phyloP scores from a whole-genome alignment of 2,888 invertebrate genomes.

The Morpho helenor region DNA sequence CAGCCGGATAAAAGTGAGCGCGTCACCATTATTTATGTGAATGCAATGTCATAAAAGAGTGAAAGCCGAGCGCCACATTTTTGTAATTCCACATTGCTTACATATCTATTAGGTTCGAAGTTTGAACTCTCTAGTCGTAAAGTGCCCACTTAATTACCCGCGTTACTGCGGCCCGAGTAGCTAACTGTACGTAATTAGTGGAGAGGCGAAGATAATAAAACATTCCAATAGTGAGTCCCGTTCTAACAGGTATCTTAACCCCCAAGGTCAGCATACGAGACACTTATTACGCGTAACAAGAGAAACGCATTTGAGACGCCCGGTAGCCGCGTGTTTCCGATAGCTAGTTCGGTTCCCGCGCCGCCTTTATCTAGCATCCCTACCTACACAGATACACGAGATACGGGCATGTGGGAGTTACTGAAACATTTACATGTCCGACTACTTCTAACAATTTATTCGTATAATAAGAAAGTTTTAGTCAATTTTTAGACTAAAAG shows the following conservation, averaged over 20 bases:
- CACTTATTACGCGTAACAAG: slow-evolving; percentile 65
- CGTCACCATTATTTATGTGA: slow-evolving; percentile 9
- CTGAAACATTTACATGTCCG: slow-evolving; percentile 20
- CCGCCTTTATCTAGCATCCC: slow-evolving; percentile 42
- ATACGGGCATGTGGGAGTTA: slow-evolving; percentile 54
- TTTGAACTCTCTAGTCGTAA: slow-evolving; percentile 24
- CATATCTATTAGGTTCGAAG: slow-evolving; percentile 21
- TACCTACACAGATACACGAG: slow-evolving; percentile 51
- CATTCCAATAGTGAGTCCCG: slow-evolving; percentile 33
- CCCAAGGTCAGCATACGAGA: slow-evolving; percentile 34
- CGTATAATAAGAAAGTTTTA: slow-evolving; percentile 2
- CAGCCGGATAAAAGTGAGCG: not conserved
- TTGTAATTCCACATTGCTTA: slow-evolving; percentile 16
- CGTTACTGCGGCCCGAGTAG: slow-evolving; percentile 10
- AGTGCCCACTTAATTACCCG: slow-evolving; percentile 22
- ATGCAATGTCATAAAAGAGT: slow-evolving; percentile 13
- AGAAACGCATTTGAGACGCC: slow-evolving; percentile 68
- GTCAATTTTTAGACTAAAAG: not conserved
- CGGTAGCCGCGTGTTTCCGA: slow-evolving; percentile 50
- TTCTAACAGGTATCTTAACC: slow-evolving; percentile 27
- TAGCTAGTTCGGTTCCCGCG: slow-evolving; percentile 46
- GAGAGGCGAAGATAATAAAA: slow-evolving; percentile 28
- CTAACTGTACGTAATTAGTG: slow-evolving; percentile 27
- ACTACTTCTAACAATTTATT: slow-evolving; percentile 18
- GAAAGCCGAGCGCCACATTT: slow-evolving; percentile 17